Evolutionary conservation across 1,140 invertebrate species (phyloP), one percentile per base, ranked within the genome.

Genomic region (Euura saliciscinereae): DNA sequence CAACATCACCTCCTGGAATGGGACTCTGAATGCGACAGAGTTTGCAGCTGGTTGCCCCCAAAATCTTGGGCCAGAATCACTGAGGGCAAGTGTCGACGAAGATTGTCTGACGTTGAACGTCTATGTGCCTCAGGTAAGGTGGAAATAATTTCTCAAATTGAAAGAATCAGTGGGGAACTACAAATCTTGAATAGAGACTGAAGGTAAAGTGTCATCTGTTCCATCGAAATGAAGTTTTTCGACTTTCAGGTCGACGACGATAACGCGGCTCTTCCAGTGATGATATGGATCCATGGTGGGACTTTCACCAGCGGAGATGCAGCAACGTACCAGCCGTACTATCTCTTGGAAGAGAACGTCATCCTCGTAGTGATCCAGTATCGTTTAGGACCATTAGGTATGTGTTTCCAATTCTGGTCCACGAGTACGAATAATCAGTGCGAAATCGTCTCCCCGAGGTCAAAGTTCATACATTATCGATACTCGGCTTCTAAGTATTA

Each of bases 341-440:
- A 59, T 8, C 51, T 59, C 8, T n/a, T 59, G 13, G 51, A 59
- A n/a, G 6, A 59, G 5, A n/a, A 59, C 5, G 51, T 59, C 8
- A 59, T 59, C 13, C 51, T 59, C 13, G 51, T 59, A 8, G 51
- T 59, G 51, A 8, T n/a, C 13, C 51, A 59, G 13, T 59, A 11
- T 59, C 51, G 51, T 59, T 59, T 59, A n/a, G 51, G 51, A 59
- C 51, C 51, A 59, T 59, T 59, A n/a, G 51, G 51, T 59, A n/a
- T 28, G 28, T 28, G 28, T 1, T 28, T 28, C 28, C 28, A 28
- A 28, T 28, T 28, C 28, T 28, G 28, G 28, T 28, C 28, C 28
- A 28, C 28, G 28, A 28, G 28, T 28, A 28, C 28, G 28, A 28
- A 28, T 28, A 28, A 28, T 28, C 28, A 28, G 28, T 28, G 28